These are phyloP conservation scores for Drosophila crucigera DNA, from an alignment of 2,888 invertebrate genomes.

Conservation along the genomic window DNA sequence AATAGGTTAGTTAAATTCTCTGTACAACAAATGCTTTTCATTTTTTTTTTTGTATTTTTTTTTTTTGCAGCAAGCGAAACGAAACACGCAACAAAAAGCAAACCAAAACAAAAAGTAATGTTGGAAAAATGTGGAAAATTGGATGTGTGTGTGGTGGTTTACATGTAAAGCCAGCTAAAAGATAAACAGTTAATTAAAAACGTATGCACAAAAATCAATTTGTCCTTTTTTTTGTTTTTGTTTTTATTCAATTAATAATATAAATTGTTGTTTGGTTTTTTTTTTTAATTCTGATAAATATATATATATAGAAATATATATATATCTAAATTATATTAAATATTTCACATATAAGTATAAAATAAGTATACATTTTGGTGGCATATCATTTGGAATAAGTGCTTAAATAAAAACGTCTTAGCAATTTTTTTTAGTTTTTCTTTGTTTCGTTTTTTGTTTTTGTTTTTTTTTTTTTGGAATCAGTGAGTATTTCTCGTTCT, in stretches of 20 bases:
- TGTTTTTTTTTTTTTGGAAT: slow-evolving; percentile 20
- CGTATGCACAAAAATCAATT: slow-evolving; percentile 41
- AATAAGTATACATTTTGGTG: slow-evolving; percentile 71
- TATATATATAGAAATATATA: slow-evolving; percentile 30
- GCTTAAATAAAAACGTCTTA: slow-evolving; percentile 46
- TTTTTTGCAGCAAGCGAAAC: slow-evolving; percentile 14
- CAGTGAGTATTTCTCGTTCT: slow-evolving; percentile 41
- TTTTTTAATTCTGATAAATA: slow-evolving; percentile 29
- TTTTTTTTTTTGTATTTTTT: neutral
- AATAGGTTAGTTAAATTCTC: slow-evolving; percentile 84
- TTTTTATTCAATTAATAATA: slow-evolving; percentile 68
- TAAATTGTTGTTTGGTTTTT: slow-evolving; percentile 48
- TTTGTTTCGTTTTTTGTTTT: neutral
- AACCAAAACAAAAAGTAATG: slow-evolving; percentile 22
- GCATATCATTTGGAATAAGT: slow-evolving; percentile 75
- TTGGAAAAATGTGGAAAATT: slow-evolving; percentile 31
- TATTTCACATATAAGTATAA: slow-evolving; percentile 51
- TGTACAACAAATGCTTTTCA: slow-evolving; percentile 50
- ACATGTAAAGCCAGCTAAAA: slow-evolving; percentile 42
- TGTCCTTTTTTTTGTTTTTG: slow-evolving; percentile 32
- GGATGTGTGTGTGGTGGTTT: slow-evolving; percentile 15
- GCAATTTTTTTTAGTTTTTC: neutral
- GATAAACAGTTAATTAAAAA: slow-evolving; percentile 42
- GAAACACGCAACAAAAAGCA: slow-evolving; percentile 29
- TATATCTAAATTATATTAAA: slow-evolving; percentile 49